Evolutionary conservation across 2,113 vertebrate species (phyloP).

Genomic region (Acanthochromis polyacanthus): DNA sequence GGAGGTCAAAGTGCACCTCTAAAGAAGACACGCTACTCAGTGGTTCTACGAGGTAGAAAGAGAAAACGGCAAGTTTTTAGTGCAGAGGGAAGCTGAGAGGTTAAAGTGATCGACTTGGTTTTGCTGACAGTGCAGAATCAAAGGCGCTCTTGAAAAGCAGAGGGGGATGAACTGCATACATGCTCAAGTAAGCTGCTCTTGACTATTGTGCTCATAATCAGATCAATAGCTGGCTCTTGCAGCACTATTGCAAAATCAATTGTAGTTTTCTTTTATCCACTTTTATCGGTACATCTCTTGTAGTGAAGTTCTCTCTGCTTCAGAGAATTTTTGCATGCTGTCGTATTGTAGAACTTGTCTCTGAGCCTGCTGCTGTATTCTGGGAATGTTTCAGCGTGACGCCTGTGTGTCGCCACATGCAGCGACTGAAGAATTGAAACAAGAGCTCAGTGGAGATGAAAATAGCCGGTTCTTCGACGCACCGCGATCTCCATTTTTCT

Average conservation of each 20-base stretch:
- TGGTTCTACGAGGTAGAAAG: constrained; percentile 85
- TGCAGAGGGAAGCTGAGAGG: neutral
- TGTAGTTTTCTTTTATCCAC: constrained; percentile 1
- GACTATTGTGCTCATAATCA: constrained; percentile 32
- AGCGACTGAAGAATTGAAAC: constrained; percentile 27
- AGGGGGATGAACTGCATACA: constrained; percentile 2
- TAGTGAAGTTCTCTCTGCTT: neutral
- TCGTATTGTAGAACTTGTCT: constrained; percentile 1
- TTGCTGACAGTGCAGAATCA: constrained; percentile 20
- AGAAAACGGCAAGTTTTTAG: constrained; percentile 12
- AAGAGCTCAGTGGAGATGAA: constrained; percentile 21
- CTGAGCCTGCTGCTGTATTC: neutral
- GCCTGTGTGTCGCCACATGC: neutral
- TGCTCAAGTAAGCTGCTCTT: neutral
- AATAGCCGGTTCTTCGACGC: constrained; percentile 43
- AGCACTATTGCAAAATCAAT: constrained; percentile 31
- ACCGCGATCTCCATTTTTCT: constrained; percentile 17
- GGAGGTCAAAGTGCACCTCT: constrained; percentile 98
- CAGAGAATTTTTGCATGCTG: constrained; percentile 8
- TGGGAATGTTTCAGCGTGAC: neutral
- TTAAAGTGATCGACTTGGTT: neutral
- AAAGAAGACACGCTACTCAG: constrained; percentile 97
- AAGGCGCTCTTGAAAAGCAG: constrained; percentile 9
- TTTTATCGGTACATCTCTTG: constrained; percentile 25
- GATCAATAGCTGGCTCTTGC: constrained; percentile 37